These are phyloP conservation scores for Druceiella hillmani DNA, from an alignment of 2,888 invertebrate species.

Conservation along the genomic window DNA sequence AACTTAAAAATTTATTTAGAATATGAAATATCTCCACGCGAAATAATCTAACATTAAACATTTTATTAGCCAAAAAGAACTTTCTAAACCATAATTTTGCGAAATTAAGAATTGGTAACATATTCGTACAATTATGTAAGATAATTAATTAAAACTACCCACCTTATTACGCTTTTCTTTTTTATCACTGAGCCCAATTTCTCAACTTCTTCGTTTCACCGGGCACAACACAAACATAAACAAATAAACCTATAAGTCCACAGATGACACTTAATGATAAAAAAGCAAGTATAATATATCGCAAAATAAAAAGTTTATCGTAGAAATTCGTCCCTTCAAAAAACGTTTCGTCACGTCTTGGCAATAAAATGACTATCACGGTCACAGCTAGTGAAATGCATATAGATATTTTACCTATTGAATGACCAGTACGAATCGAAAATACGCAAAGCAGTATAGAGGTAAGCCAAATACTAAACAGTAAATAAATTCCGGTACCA, in stretches of 20 bases:
- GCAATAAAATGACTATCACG: slow-evolving; percentile 54
- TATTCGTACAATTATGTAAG: too few relatives aligned
- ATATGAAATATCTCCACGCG: too few relatives aligned
- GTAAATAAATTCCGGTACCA: slow-evolving; percentile 62
- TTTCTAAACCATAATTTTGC: too few relatives aligned
- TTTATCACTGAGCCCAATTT: slow-evolving; percentile 15
- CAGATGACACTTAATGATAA: slow-evolving; percentile 32
- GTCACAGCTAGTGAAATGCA: slow-evolving; percentile 51
- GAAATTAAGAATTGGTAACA: too few relatives aligned
- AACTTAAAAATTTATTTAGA: too few relatives aligned
- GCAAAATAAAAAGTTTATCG: slow-evolving; percentile 35
- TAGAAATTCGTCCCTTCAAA: slow-evolving; percentile 45
- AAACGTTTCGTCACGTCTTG: slow-evolving; percentile 41
- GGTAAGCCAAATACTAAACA: slow-evolving; percentile 59
- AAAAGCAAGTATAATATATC: slow-evolving; percentile 32
- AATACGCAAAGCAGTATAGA: slow-evolving; percentile 59
- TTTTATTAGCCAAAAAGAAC: too few relatives aligned
- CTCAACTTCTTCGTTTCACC: slow-evolving; percentile 34
- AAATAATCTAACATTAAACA: too few relatives aligned
- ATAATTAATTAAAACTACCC: slow-evolving; percentile 4
- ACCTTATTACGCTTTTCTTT: not conserved
- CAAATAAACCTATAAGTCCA: slow-evolving; percentile 33
- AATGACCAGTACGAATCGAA: slow-evolving; percentile 59
- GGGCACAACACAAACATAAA: slow-evolving; percentile 34
- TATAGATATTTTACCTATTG: slow-evolving; percentile 57